Percentiles rank a stretch among this genome's conserved stretches.
phyloP scores from a whole-genome alignment of 2,113 vertebrate genomes.

The Oryzias celebensis region DNA sequence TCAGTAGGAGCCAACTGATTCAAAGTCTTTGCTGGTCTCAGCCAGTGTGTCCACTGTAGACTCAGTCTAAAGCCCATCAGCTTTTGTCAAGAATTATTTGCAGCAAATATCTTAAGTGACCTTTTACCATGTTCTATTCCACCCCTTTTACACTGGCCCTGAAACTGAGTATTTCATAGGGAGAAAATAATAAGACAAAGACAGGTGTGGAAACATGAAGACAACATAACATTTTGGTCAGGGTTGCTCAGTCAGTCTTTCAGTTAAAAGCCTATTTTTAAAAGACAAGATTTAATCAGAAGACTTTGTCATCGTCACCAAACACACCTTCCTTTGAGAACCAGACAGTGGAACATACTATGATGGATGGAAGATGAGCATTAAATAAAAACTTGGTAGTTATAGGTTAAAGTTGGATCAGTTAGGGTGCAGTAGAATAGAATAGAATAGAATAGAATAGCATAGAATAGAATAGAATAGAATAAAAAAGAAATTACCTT shows the following conservation, averaged over 20 bases:
- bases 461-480: too few species aligned
- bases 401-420: constrained; percentile 5
- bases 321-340: constrained; percentile 7
- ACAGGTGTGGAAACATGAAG: too few species aligned
- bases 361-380: constrained; percentile 11
- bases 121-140: background rate
- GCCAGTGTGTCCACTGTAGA: background rate
- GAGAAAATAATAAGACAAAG: too few species aligned
- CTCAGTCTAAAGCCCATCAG: background rate
- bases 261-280: background rate
- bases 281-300: constrained; percentile 13
- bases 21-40: constrained; percentile 1
- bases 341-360: constrained; percentile 1
- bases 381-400: constrained; percentile 10
- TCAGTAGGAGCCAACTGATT: background rate
- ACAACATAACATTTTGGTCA: too few species aligned
- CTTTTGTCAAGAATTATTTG: background rate
- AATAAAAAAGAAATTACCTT: too few species aligned
- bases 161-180: background rate
- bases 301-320: constrained; percentile 6
- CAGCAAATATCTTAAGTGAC: background rate
- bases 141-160: background rate
- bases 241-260: too few species aligned
- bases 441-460: too few species aligned
- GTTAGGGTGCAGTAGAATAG: background rate